Evolutionary conservation across 2,113 vertebrate species (phyloP).

Genomic region (Prochilodus magdalenae): DNA sequence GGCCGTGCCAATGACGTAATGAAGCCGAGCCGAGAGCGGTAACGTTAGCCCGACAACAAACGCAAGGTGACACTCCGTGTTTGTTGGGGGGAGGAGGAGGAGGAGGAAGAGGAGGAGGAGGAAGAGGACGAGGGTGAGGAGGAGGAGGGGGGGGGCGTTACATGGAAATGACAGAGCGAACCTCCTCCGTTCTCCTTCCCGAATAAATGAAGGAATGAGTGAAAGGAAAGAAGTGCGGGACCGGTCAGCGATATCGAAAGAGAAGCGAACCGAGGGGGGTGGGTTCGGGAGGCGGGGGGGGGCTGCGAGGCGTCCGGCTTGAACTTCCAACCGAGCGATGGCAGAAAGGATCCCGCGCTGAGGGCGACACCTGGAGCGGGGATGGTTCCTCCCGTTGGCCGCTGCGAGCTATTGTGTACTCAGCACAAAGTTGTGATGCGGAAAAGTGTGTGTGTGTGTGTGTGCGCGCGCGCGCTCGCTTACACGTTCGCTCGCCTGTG

Average conservation of each 20-base stretch:
- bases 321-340: conserved; percentile 11
- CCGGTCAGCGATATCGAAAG: background rate
- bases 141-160: conserved; percentile 6
- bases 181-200: conserved; percentile 1
- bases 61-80: conserved; percentile 58
- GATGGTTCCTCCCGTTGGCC: conserved; percentile 70
- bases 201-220: too few relatives aligned
- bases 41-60: conserved; percentile 33
- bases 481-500: background rate
- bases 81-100: too few relatives aligned
- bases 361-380: conserved; percentile 60
- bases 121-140: background rate
- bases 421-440: conserved; percentile 80
- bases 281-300: background rate
- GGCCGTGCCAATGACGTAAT: conserved; percentile 52
- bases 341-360: background rate
- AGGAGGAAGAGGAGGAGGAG: background rate
- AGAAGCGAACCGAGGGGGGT: too few relatives aligned
- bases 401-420: conserved; percentile 81
- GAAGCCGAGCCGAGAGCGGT: conserved; percentile 33
- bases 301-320: background rate
- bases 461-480: background rate
- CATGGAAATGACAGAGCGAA: conserved; percentile 29
- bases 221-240: conserved; percentile 2
- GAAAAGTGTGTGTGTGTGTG: conserved; percentile 61